Percentiles rank a stretch among this genome's conserved stretches.
Evolutionary conservation across 1,140 invertebrate species (phyloP).

Genomic region (Leucophenga varia): DNA sequence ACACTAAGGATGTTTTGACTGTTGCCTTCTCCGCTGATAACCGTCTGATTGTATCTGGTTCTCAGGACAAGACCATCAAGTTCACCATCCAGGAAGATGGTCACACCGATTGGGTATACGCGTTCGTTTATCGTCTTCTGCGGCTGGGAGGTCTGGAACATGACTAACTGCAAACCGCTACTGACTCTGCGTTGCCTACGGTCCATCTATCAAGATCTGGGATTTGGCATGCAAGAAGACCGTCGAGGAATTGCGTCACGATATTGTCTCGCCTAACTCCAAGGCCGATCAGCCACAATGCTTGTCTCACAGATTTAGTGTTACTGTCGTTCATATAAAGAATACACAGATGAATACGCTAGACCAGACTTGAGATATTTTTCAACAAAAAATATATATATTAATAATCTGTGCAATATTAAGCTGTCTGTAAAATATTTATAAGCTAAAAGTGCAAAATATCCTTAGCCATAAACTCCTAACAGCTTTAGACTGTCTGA

Average conservation of each 20-base stretch:
- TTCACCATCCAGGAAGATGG: constrained; percentile 99
- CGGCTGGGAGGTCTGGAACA: constrained; percentile 99
- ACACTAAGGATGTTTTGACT: constrained; percentile 99
- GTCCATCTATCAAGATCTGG: constrained; percentile 99
- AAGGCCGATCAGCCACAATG: constrained; percentile 94
- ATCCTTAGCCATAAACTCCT: too few species aligned
- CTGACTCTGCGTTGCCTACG: constrained; percentile 99
- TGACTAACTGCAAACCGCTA: constrained; percentile 99
- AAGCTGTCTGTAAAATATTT: too few species aligned
- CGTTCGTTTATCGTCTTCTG: constrained; percentile 97
- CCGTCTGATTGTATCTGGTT: constrained; percentile 98
- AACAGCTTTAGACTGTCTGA: too few species aligned
- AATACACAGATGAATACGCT: too few species aligned
- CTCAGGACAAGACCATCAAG: constrained; percentile 98
- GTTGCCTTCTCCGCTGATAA: constrained; percentile 99
- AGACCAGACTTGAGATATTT: too few species aligned
- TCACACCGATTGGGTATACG: constrained; percentile 98
- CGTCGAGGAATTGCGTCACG: constrained; percentile 96
- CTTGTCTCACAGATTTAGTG: too few species aligned
- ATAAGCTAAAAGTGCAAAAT: too few species aligned
- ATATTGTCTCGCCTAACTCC: constrained; percentile 74
- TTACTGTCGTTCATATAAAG: too few species aligned
- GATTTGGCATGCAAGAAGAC: constrained; percentile 99
- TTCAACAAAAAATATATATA: too few species aligned
- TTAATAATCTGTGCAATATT: too few species aligned